phyloP scores from a whole-genome alignment of 1,140 invertebrate species.

The Papilio helenus region DNA sequence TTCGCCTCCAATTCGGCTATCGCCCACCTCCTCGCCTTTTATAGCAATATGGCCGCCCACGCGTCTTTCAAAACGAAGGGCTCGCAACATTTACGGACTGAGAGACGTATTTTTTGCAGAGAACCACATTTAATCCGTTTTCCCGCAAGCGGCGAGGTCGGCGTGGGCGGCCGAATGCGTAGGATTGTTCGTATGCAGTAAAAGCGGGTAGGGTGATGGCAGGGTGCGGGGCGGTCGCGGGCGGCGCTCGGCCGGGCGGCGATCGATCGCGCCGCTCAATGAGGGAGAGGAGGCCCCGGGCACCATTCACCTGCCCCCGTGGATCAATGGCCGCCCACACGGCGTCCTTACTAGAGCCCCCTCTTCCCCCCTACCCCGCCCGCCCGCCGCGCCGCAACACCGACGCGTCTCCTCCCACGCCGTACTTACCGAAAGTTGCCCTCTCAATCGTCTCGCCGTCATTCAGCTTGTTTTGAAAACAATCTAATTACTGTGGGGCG shows the following conservation, averaged over 20 bases:
- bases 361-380: slow-evolving; percentile 42
- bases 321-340: slow-evolving; percentile 78
- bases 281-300: slow-evolving; percentile 61
- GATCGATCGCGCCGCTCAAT: slow-evolving; percentile 69
- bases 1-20: slow-evolving; percentile 27
- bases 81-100: slow-evolving; percentile 21
- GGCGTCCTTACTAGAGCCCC: slow-evolving; percentile 55
- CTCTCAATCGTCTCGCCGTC: slow-evolving; percentile 67
- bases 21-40: slow-evolving; percentile 34
- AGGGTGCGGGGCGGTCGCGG: slow-evolving; percentile 40
- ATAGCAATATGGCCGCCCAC: slow-evolving; percentile 35
- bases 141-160: slow-evolving; percentile 22
- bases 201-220: slow-evolving; percentile 23
- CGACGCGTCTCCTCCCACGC: slow-evolving; percentile 72
- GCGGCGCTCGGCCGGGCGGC: slow-evolving; percentile 46
- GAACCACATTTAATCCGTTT: slow-evolving; percentile 25
- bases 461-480: slow-evolving; percentile 73
- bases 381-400: slow-evolving; percentile 52
- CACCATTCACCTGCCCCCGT: slow-evolving; percentile 76
- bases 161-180: slow-evolving; percentile 29
- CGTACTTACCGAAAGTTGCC: slow-evolving; percentile 68
- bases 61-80: slow-evolving; percentile 21
- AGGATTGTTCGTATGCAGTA: slow-evolving; percentile 35
- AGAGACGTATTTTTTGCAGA: slow-evolving; percentile 29
- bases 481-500: slow-evolving; percentile 58